Evolutionary conservation across 2,113 vertebrate genomes (phyloP).

Genomic region (Otocyon megalotis): DNA sequence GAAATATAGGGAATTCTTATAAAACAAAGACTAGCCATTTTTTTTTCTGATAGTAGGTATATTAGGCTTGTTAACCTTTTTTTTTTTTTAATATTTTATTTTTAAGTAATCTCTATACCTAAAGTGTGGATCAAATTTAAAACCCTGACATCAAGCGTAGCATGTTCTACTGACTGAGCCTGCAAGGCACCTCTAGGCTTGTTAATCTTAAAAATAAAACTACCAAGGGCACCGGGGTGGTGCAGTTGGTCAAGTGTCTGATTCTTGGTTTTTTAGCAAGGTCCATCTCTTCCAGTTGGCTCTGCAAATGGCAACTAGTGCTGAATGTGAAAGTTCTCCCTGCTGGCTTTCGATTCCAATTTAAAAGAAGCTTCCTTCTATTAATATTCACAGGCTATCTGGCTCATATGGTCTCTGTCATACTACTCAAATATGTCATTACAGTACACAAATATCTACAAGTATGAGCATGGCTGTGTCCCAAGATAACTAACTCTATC

Average conservation of each 20-base stretch:
- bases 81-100: background rate
- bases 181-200: background rate
- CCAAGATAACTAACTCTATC: constrained; percentile 19
- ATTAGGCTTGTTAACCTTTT: background rate
- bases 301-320: background rate
- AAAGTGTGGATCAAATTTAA: background rate
- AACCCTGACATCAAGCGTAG: background rate
- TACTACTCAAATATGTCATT: background rate
- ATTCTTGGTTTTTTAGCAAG: background rate
- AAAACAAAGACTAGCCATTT: background rate
- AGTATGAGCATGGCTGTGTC: background rate
- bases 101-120: background rate
- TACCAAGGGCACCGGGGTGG: background rate
- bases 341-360: background rate
- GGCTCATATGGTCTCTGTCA: background rate
- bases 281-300: background rate
- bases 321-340: background rate
- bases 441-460: background rate
- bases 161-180: background rate
- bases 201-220: background rate
- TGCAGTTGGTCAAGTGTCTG: background rate
- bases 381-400: constrained; percentile 1
- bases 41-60: background rate
- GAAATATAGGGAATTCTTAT: constrained; percentile 2
- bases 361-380: background rate